Evolutionary conservation across 2,888 invertebrate genomes (phyloP), one percentile per base, ranked within the genome.

Genomic region (Morpho helenor): DNA sequence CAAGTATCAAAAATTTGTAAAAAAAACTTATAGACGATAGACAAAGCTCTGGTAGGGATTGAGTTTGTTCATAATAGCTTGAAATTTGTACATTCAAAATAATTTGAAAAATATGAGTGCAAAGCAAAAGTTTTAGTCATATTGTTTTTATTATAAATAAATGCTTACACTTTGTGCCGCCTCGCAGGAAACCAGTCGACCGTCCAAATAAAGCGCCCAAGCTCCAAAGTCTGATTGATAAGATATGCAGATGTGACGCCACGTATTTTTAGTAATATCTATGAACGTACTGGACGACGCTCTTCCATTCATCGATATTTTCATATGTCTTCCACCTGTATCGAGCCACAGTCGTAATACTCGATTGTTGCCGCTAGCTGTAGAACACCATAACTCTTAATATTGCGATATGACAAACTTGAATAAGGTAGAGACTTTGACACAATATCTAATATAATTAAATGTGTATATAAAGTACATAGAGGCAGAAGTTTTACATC

Each of bases 221-320:
- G 91, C 89, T n/a, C 92, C 94, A 51, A 80, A 83, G 57, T 84
- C 83, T 0, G 93, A 91, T 63, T 93, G 92, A 91, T 94, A 94
- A 49, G 94, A 94, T 64, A 94, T 82, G 65, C 94, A 94, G 16
- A 94, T 75, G 72, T 94, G 94, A 51, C 92, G 91, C 94, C 94
- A 95, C 6, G 86, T 87, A 68, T 83, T 80, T 55, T 74, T 77
- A 0, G 65, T 87, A 70, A 85, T 66, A 44, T 90, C 83, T 0
- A 92, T 82, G 0, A 82, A 76, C 6, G 87, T 74, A 49, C 75
- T 83, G 39, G 93, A 86, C n/a, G 92, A 77, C 22, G 82, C 79
- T 48, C 61, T 66, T 31, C 65, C 69, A 48, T 90, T 89, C 64
- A 95, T 92, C 70, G 92, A 91, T 53, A 94, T 69, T 66, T 91